Evolutionary conservation across 2,113 vertebrate species (phyloP).

Genomic region (Sminthopsis crassicaudata): DNA sequence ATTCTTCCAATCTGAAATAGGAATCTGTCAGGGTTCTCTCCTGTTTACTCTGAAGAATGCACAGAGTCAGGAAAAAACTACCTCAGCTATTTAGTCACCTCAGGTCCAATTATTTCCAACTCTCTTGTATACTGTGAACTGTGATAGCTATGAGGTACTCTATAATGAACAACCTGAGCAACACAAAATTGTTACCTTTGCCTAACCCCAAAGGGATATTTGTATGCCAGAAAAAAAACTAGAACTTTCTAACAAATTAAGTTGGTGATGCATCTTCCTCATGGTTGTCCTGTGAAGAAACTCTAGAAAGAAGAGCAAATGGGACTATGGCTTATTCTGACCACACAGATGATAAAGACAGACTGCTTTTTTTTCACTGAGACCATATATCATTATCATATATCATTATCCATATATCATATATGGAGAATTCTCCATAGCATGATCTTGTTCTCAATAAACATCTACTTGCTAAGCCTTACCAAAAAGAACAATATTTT

Average conservation of each 20-base stretch:
- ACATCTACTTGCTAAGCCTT: constrained; percentile 23
- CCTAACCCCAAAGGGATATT: constrained; percentile 24
- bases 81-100: neutral
- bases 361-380: neutral
- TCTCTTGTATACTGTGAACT: neutral
- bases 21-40: neutral
- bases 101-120: neutral
- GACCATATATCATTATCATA: constrained; percentile 8
- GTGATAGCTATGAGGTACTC: neutral
- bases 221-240: constrained; percentile 5
- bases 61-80: neutral
- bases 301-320: neutral
- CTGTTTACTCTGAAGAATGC: neutral
- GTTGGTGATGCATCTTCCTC: neutral
- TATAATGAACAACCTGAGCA: neutral
- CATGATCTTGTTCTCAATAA: constrained; percentile 22
- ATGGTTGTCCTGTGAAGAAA: neutral
- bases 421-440: constrained; percentile 30
- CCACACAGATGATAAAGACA: neutral
- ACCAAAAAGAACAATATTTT: constrained; percentile 26
- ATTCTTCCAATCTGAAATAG: neutral
- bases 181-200: constrained; percentile 42
- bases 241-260: neutral
- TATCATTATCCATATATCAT: too few relatives aligned
- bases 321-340: neutral